phyloP scores from a whole-genome alignment of 2,888 invertebrate genomes.

The Acanthosoma haemorrhoidale region DNA sequence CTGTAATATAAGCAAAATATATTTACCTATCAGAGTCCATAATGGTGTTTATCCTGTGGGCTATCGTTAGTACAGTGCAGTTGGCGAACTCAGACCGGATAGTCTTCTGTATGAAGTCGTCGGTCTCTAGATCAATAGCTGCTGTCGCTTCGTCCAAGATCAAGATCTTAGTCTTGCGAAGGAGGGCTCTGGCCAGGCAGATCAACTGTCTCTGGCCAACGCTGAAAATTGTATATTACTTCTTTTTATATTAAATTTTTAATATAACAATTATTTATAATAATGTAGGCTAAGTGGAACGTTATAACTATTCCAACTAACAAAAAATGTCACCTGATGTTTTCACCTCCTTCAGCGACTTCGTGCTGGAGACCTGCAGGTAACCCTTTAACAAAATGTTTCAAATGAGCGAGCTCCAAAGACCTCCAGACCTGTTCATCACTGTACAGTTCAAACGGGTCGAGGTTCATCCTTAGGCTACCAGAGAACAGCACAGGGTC shows the following conservation, averaged over 20 bases:
- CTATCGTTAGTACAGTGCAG: slow-evolving; percentile 87
- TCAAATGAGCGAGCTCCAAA: slow-evolving; percentile 52
- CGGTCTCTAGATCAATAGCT: slow-evolving; percentile 85
- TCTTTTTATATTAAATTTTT: too few species aligned
- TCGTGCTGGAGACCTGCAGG: slow-evolving; percentile 43
- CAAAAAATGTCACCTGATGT: slow-evolving; percentile 41
- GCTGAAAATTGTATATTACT: slow-evolving; percentile 50
- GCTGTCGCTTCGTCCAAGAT: slow-evolving; percentile 86
- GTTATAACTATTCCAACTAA: background rate
- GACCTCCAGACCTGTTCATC: slow-evolving; percentile 53
- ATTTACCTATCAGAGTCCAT: slow-evolving; percentile 74
- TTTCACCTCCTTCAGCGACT: slow-evolving; percentile 45
- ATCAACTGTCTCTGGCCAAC: slow-evolving; percentile 86
- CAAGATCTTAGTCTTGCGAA: slow-evolving; percentile 79
- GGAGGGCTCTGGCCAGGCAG: slow-evolving; percentile 75
- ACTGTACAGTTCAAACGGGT: slow-evolving; percentile 50
- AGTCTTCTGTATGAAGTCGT: slow-evolving; percentile 82
- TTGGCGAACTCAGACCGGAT: slow-evolving; percentile 79
- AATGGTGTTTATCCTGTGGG: slow-evolving; percentile 88
- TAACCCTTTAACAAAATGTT: slow-evolving; percentile 43
- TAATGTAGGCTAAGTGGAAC: background rate
- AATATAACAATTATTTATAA: too few species aligned
- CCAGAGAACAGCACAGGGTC: slow-evolving; percentile 57
- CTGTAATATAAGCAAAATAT: too few species aligned
- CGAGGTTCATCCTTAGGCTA: slow-evolving; percentile 53